Evolutionary conservation across 2,888 invertebrate genomes (phyloP), one percentile per base, ranked within the genome.

Genomic region (Rhagophthalmus giganteus): DNA sequence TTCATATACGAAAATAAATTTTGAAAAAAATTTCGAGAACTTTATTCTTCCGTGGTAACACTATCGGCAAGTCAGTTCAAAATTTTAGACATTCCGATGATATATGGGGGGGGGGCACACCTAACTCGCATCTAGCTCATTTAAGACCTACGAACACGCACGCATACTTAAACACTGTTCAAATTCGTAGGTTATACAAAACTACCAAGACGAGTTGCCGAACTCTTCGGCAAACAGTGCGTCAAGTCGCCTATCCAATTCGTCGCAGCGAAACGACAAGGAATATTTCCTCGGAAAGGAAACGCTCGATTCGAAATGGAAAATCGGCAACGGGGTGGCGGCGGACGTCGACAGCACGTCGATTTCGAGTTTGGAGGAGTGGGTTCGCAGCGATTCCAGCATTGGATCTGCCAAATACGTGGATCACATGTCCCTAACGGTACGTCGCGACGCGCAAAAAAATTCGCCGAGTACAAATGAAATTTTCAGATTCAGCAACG

Each of bases 141-240:
- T n/a, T n/a, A n/a, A n/a, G n/a, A n/a, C n/a, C n/a, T n/a, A n/a
- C n/a, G n/a, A n/a, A n/a, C n/a, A n/a, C n/a, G n/a, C n/a, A n/a
- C n/a, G n/a, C n/a, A n/a, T n/a, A n/a, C n/a, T n/a, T n/a, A n/a
- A n/a, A n/a, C n/a, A n/a, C n/a, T n/a, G n/a, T n/a, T n/a, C n/a
- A n/a, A n/a, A n/a, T n/a, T 20, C 39, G 1, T 74, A 85, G 85
- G 85, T 85, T 58, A 82, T 86, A 61, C 83, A 82, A 66, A 79
- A 79, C 57, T 83, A 80, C 66, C 85, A 85, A 74, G 79, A 79
- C 28, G 64, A 62, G 15, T 42, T 78, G 10, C 79, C 72, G 51
- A 62, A 70, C 10, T 69, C 71, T 3, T 69, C 68, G 5, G 59
- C 67, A n/a, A 65, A 64, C 11, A 72, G 73, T 50, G 59, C 64